Conservation (phyloP, 2,797 vertebrate genomes). For the Acropternis orthonyx region DNA sequence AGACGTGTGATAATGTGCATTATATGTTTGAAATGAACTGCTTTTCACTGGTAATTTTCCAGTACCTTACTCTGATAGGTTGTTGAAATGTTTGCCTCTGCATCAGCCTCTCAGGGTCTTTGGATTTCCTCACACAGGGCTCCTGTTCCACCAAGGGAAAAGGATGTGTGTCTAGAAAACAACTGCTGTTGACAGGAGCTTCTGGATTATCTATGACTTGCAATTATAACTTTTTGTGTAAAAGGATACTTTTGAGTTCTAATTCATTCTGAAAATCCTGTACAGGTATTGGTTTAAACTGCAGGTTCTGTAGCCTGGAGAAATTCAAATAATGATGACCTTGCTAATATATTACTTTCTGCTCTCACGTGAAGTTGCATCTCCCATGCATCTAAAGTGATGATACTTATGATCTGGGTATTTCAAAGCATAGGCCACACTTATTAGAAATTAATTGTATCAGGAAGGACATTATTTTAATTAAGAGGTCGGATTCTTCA, state of each 20-base stretch:
- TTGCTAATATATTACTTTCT: neutral
- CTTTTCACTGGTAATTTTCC: neutral
- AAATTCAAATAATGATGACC: neutral
- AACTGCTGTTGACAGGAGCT: neutral
- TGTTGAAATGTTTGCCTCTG: neutral
- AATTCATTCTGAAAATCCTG: neutral
- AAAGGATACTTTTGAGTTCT: neutral
- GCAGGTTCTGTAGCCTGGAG: neutral
- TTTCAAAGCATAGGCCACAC: neutral
- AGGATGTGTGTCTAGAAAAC: neutral
- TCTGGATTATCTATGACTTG: neutral
- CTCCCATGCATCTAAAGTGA: neutral
- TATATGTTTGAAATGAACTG: neutral
- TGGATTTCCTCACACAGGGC: neutral
- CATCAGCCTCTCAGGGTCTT: neutral
- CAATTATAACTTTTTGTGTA: neutral
- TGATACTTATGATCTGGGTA: neutral
- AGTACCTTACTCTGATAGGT: neutral
- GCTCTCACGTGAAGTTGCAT: neutral
- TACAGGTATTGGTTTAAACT: neutral
- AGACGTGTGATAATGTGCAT: neutral
- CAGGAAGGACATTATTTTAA: neutral
- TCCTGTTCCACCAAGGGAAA: neutral
- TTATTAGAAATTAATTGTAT: neutral
- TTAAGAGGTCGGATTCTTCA: neutral